Evolutionary conservation across 1,140 invertebrate species (phyloP), one percentile per base, ranked within the genome.

Genomic region (Chlorops oryzae): DNA sequence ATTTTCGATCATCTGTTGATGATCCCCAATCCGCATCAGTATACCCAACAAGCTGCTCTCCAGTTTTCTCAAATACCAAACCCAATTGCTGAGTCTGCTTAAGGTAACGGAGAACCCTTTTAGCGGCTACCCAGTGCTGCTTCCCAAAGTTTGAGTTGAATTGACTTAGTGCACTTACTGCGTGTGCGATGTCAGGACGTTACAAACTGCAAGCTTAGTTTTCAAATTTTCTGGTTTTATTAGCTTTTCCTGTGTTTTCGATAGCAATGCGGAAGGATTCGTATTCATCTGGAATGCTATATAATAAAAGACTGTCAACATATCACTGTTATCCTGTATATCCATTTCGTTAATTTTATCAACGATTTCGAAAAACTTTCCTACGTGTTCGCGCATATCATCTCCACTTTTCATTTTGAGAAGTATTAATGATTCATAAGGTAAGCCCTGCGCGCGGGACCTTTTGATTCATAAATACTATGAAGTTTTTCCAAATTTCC

Each of bases 401-500:
- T 51, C 51, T 10, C 49, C 55, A 20, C 65, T 60, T 17, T 38
- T 18, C 57, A 65, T 62, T 10, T 50, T 50, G 9, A 45, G 35
- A 4, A 43, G 39, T 12, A 13, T 57, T 18, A 42, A 51, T 41
- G 7, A 43, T 22, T 61, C 4, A 45, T 22, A 13, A 51, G 42
- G 2, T 22, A 17, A 3, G 55, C 57, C 37, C 55, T 58, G 25
- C 53, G 35, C 2, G 54, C 52, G 1, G 57, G 51, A 2, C 49
- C 57, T 18, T 52, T 49, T 3, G 54, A 61, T 32, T 42, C 35
- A 18, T 61, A 65, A n/a, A 59, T 56, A 3, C 17, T 17, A 34
- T 61, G 40, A 63, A 25, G 43, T 58, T 63, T 5, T 47, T 5
- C 59, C 56, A 65, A 1, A 65, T 42, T 9, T 58, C 55, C 2